Percentiles rank a stretch among this genome's conserved stretches.
Conservation (phyloP, 2,888 invertebrate species). For the Vannuccia rotundouncinata region DNA sequence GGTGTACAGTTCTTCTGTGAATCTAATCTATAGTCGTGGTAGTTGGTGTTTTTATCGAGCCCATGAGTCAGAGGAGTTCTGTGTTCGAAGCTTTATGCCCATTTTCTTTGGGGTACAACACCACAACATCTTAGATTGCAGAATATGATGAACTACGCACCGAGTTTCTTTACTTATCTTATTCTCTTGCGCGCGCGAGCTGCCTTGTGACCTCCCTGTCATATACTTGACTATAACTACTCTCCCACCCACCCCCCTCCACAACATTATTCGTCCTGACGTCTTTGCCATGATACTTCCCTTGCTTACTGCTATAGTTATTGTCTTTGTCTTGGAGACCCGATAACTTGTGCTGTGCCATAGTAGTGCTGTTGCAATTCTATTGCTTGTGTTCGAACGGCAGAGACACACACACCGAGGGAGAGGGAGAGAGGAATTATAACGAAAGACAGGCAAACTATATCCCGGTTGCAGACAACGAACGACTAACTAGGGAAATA, state of each 20-base stretch:
- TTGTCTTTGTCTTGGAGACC: slow-evolving; percentile 20
- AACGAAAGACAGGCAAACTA: neutral
- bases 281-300: neutral
- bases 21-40: neutral
- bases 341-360: slow-evolving; percentile 15
- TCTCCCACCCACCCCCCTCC: neutral
- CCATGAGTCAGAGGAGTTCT: neutral
- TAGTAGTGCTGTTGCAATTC: neutral
- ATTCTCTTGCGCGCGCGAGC: neutral
- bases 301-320: neutral
- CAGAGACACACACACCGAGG: no score
- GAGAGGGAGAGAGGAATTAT: neutral
- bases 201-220: neutral
- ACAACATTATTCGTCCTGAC: neutral
- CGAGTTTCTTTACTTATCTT: neutral
- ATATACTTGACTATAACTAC: neutral
- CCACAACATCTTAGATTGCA: neutral
- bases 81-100: neutral
- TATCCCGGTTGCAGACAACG: neutral
- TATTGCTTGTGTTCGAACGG: no score
- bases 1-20: neutral
- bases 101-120: neutral
- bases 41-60: neutral
- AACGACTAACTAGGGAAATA: neutral
- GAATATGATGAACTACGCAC: neutral